Evolutionary conservation across 1,140 invertebrate genomes (phyloP), one percentile per base, ranked within the genome.

Genomic region (Leptopilina boulardi): DNA sequence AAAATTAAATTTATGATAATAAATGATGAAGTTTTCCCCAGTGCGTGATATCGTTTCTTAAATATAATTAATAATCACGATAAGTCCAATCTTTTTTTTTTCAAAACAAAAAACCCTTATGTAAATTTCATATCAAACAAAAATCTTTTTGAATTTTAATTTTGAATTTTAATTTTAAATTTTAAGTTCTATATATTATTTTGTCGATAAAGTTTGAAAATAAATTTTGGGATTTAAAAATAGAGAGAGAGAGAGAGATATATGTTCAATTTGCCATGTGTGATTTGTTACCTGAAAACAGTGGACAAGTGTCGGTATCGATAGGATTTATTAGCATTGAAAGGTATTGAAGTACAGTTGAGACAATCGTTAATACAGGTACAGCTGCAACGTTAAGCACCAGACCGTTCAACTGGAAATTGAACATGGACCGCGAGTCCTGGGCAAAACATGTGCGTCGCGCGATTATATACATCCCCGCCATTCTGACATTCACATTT

Each of bases 401-500:
- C 75, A 80, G 73, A 85, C 81, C 85, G 83, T 86, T 87, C 87
- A 85, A 66, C 79, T 79, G 85, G 84, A 86, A 87, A 85, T 79
- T 79, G 84, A 83, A 84, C 85, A 83, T 83, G 84, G 82, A 86
- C 82, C 84, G 75, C 81, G 80, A 83, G 82, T 80, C 72, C 78
- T 79, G 77, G 56, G 26, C 44, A 44, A 73, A 38, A 51, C 72
- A 23, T 26, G 21, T n/a, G 15, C 51, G 51, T 26, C 42, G 75
- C 70, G 47, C 47, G 47, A 51, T 51, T 51, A 51, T 51, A 51
- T 18, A 51, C 34, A 38, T 3, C 26, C 23, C 75, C 54, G 71
- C 74, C 75, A 77, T 70, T 75, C 72, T 71, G 70, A 71, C 21
- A 74, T 72, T 76, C 74, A 76, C 76, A 78, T 81, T 81, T 81